Conservation (phyloP, 2,797 vertebrate species). For the Argentina silus region DNA sequence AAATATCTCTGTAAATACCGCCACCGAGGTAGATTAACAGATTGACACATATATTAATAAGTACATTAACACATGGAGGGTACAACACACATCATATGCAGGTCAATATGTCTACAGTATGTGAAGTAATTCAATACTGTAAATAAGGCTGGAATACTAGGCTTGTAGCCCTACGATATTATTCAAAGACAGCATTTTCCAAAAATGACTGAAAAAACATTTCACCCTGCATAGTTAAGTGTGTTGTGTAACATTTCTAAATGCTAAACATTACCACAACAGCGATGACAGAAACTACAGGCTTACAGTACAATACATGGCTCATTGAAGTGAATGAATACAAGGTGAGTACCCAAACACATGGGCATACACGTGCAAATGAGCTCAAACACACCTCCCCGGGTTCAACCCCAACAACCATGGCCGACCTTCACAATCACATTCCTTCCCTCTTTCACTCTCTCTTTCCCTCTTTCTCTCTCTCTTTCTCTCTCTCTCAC, state of each 20-base stretch:
- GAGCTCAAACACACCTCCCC: not conserved
- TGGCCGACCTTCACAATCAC: too few relatives aligned
- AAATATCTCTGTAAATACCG: constrained; percentile 7
- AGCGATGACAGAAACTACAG: too few relatives aligned
- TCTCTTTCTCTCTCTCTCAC: not conserved
- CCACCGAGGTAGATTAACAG: constrained; percentile 51
- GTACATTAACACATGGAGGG: not conserved
- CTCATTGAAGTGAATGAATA: constrained; percentile 32
- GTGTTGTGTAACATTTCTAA: not conserved
- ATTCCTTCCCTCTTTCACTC: not conserved
- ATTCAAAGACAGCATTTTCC: not conserved
- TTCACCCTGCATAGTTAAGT: not conserved
- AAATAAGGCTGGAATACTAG: not conserved
- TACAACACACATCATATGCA: too few relatives aligned
- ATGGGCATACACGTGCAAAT: constrained; percentile 2
- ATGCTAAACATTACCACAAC: not conserved
- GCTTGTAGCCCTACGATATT: too few relatives aligned
- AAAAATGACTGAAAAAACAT: not conserved
- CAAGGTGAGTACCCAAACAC: not conserved
- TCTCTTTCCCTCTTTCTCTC: constrained; percentile 7
- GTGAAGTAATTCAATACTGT: constrained; percentile 28
- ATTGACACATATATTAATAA: constrained; percentile 42
- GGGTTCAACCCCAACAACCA: too few relatives aligned
- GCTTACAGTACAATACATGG: not conserved
- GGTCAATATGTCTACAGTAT: constrained; percentile 42